These are phyloP conservation scores for Pantherophis vulpinus DNA, from an alignment of 2,797 vertebrate species.

Conservation along the genomic window DNA sequence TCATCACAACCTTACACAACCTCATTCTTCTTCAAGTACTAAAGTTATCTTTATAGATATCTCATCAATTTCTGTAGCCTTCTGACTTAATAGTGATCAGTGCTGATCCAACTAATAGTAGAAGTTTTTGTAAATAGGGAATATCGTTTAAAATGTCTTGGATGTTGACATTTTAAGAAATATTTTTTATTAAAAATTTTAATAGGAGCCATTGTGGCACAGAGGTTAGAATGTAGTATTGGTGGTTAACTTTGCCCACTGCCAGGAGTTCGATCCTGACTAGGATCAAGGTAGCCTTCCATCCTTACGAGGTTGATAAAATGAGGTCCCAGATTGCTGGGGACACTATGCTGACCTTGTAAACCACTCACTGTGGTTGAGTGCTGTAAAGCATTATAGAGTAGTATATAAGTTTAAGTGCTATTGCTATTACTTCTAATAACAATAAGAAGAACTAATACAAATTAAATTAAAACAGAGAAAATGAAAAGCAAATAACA, in stretches of 20 bases:
- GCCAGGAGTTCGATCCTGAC: not conserved
- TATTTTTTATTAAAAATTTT: not conserved
- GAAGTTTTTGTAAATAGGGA: not conserved
- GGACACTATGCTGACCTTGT: not conserved
- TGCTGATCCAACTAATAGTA: not conserved
- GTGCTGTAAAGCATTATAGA: not conserved
- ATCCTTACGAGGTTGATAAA: not conserved
- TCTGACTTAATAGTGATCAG: not conserved
- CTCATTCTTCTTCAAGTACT: too few relatives aligned
- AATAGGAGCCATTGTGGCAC: not conserved
- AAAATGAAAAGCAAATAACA: not conserved
- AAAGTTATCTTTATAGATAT: not conserved
- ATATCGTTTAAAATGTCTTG: not conserved
- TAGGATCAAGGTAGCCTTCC: not conserved
- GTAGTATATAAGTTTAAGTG: not conserved
- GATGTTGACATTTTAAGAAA: not conserved
- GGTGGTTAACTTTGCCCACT: not conserved
- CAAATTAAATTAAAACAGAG: not conserved
- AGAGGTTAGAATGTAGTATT: not conserved
- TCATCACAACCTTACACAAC: too few relatives aligned
- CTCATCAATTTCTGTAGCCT: not conserved
- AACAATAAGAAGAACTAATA: not conserved
- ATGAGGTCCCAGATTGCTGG: not conserved
- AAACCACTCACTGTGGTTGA: not conserved
- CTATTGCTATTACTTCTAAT: not conserved